phyloP scores from a whole-genome alignment of 2,113 vertebrate genomes.

The Seriola dumerili region DNA sequence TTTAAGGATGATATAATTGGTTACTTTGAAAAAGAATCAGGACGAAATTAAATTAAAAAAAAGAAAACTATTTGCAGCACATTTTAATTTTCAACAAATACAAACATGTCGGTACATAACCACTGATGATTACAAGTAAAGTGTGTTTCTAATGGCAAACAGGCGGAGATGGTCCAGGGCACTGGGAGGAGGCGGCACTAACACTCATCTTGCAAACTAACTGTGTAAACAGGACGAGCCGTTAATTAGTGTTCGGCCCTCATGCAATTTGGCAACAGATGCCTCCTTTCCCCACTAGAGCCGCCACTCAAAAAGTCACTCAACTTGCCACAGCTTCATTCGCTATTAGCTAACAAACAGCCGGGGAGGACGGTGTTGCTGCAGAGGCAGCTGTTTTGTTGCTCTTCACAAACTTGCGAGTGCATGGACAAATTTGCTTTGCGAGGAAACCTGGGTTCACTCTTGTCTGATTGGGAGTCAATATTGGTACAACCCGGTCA shows the following conservation, averaged over 20 bases:
- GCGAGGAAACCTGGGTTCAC: not conserved
- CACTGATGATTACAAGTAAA: not conserved
- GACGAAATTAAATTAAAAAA: too few relatives aligned
- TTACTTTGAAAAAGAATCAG: too few relatives aligned
- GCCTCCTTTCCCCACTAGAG: conserved; percentile 50
- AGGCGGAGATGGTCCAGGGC: conserved; percentile 1
- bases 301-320: conserved; percentile 63
- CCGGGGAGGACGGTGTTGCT: conserved; percentile 18
- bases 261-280: conserved; percentile 65
- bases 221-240: conserved; percentile 65
- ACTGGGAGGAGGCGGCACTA: conserved; percentile 9
- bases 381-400: conserved; percentile 46
- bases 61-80: too few relatives aligned
- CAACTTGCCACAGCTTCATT: conserved; percentile 48
- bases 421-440: conserved; percentile 22
- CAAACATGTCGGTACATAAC: not conserved
- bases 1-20: too few relatives aligned
- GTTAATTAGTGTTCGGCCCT: conserved; percentile 65
- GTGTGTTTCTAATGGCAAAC: not conserved
- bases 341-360: conserved; percentile 56
- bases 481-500: not conserved
- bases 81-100: not conserved
- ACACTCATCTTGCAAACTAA: conserved; percentile 35
- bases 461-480: conserved; percentile 7
- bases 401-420: conserved; percentile 9